Percentiles rank a stretch among this genome's conserved stretches.
Conservation (phyloP, 30 jellyfish, hydroid and myxozoan species). For the Pelagia noctiluca region DNA sequence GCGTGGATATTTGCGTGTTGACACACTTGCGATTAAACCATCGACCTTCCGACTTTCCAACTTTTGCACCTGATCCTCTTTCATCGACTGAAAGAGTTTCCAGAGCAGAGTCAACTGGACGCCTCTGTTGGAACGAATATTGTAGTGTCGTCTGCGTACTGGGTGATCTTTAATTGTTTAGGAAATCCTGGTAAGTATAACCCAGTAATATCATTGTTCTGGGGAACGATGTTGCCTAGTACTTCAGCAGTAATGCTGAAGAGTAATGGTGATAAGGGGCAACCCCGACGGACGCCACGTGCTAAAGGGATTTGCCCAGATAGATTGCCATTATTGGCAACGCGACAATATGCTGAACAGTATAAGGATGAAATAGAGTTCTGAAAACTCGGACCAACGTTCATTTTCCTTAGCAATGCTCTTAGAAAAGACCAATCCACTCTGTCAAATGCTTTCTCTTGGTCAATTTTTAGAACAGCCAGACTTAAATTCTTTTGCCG, state of each 20-base stretch:
- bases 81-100: neutral
- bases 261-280: constrained; percentile 55
- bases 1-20: too few species aligned
- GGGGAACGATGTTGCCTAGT: neutral
- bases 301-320: neutral
- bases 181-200: constrained; percentile 24
- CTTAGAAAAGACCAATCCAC: constrained; percentile 53
- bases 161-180: neutral
- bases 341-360: neutral
- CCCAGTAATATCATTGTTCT: constrained; percentile 3
- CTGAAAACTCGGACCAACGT: constrained; percentile 14
- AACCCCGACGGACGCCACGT: constrained; percentile 47
- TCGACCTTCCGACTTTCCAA: neutral
- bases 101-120: constrained; percentile 5
- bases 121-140: neutral
- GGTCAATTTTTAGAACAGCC: too few species aligned
- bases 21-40: neutral
- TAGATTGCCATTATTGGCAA: constrained; percentile 22
- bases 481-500: constrained; percentile 3
- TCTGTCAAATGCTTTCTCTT: constrained; percentile 74
- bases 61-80: constrained; percentile 27
- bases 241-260: constrained; percentile 20
- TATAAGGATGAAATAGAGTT: constrained; percentile 1
- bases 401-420: constrained; percentile 36
- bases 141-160: constrained; percentile 59